Conservation (phyloP, 2,113 vertebrate genomes). For the Philantomba maxwellii region DNA sequence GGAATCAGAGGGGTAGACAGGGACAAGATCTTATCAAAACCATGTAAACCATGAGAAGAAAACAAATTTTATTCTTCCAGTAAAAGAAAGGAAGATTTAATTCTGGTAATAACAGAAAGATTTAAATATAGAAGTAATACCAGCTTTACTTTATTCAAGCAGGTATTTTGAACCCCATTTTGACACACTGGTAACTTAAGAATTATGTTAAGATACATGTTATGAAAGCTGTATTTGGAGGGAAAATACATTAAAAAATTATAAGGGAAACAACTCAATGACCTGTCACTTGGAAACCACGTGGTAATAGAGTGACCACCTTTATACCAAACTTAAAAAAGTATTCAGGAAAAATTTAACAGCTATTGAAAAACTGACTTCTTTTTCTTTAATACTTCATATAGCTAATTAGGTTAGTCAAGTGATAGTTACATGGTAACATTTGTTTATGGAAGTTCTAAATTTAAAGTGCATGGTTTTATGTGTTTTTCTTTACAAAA, state of each 20-base stretch:
- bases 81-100: neutral
- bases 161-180: neutral
- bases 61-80: neutral
- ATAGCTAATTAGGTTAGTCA: neutral
- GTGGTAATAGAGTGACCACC: neutral
- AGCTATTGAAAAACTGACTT: neutral
- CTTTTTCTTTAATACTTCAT: neutral
- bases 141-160: neutral
- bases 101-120: neutral
- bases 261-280: neutral
- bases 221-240: neutral
- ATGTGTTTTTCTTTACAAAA: neutral
- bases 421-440: neutral
- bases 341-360: neutral
- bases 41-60: neutral
- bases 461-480: neutral
- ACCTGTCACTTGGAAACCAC: neutral
- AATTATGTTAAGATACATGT: neutral
- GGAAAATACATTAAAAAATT: neutral
- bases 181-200: neutral
- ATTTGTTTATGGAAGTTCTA: neutral
- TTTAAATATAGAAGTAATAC: neutral
- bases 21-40: neutral
- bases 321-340: neutral
- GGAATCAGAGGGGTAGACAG: neutral